Conservation (phyloP, 2,888 invertebrate species). For the Standfussiana lucernea region DNA sequence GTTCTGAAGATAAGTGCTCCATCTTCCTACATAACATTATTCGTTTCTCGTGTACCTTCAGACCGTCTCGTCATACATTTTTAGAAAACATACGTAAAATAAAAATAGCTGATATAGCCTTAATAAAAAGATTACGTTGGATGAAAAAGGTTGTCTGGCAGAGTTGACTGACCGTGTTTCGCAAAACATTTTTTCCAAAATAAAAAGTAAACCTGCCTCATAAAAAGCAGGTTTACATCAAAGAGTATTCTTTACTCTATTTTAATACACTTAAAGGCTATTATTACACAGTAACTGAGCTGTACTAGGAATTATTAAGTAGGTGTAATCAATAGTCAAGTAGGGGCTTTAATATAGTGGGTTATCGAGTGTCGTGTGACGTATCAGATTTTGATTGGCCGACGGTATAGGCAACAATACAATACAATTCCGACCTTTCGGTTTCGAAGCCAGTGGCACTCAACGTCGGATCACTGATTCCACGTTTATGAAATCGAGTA, state of each 20-base stretch:
- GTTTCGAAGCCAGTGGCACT: constrained; percentile 37
- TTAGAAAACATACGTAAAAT: neutral
- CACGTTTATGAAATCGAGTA: constrained; percentile 10
- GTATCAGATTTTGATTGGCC: constrained; percentile 38
- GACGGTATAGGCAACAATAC: neutral
- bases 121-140: neutral
- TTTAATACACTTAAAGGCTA: neutral
- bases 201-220: neutral
- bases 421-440: constrained; percentile 42
- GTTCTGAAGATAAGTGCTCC: neutral
- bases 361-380: constrained; percentile 10
- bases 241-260: neutral
- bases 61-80: neutral
- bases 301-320: constrained; percentile 15
- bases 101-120: constrained; percentile 1
- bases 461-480: constrained; percentile 4
- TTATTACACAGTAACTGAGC: neutral
- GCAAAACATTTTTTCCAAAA: neutral
- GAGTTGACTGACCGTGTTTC: constrained; percentile 3
- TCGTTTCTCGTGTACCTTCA: neutral
- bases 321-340: constrained; percentile 17
- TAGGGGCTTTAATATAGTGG: constrained; percentile 36
- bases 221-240: neutral
- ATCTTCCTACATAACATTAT: neutral
- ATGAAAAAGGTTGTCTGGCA: constrained; percentile 33